Evolutionary conservation across 2,113 vertebrate genomes (phyloP), one percentile per base, ranked within the genome.

Genomic region (Pterocles burchelli): DNA sequence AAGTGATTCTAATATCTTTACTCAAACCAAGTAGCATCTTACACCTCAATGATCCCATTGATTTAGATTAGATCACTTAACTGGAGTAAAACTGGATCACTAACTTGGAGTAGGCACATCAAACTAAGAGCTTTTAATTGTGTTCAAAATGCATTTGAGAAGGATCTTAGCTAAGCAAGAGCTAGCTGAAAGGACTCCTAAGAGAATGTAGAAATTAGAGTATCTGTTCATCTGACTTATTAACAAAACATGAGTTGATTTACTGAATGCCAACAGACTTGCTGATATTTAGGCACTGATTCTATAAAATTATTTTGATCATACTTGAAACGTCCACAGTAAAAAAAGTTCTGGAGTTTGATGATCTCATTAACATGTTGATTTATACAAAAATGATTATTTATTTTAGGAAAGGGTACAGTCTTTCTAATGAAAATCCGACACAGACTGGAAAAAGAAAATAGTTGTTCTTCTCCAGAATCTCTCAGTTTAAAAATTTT

Each of bases 31-130:
- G 63, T 46, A 81, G 34, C 38, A 81, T 88, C 61, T 93, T 71
- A 62, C 5, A 41, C 34, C 58, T 73, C 1, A 95, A 82, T 79
- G 58, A 91, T 70, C 70, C 45, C 25, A 82, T 11, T 84, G 86
- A 94, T 95, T 86, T 75, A 78, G 63, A 93, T 62, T 72, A 85
- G 49, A 66, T 68, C 66, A 96, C 85, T 96, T 91, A 85, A 54
- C 79, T 45, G 43, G 31, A 88, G n/a, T 88, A 88, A 90, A 91
- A n/a, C n/a, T n/a, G n/a, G n/a, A n/a, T n/a, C n/a, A 85, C 87
- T 91, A 36, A 17, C 54, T 65, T 78, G 73, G 71, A 96, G 58
- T 28, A 75, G 68, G 38, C 29, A 87, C 54, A 95, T 87, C 48
- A 68, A 90, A 86, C 52, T 67, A 81, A 84, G 81, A 75, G 65